A percentile compares a stretch with the other conserved stretches of the same genome.
Evolutionary conservation across 2,113 vertebrate genomes (phyloP).

Genomic region (Paradoxurus hermaphroditus): DNA sequence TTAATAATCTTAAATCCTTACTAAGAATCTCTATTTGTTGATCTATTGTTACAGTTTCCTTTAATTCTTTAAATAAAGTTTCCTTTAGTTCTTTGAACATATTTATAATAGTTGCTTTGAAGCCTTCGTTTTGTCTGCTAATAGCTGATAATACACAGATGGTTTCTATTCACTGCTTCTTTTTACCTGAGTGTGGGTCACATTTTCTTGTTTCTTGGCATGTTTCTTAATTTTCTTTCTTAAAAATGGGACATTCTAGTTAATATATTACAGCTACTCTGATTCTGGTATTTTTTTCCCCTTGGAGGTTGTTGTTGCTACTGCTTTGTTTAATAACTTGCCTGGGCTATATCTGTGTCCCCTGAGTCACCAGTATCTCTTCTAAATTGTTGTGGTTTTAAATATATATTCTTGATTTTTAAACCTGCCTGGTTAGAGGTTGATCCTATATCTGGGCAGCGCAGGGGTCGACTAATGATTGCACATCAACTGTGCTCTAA

Average conservation of each 20-base stretch:
- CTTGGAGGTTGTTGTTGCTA: not conserved
- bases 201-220: not conserved
- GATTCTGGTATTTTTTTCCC: not conserved
- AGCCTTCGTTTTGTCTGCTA: not conserved
- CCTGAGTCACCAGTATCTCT: not conserved
- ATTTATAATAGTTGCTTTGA: not conserved
- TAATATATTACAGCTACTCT: not conserved
- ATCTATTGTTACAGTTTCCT: not conserved
- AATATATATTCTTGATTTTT: not conserved
- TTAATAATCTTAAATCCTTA: not conserved
- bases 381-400: not conserved
- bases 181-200: not conserved
- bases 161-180: not conserved
- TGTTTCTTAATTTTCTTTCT: not conserved
- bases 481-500: not conserved
- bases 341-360: not conserved
- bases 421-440: not conserved
- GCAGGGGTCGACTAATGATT: not conserved
- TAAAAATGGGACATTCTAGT: not conserved
- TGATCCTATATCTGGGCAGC: not conserved
- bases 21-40: not conserved
- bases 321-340: not conserved
- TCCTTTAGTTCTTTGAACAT: slow-evolving; percentile 16
- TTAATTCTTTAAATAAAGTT: slow-evolving; percentile 3
- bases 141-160: not conserved